Conservation (phyloP, 1,140 invertebrate species). For the Drosophila lowei region DNA sequence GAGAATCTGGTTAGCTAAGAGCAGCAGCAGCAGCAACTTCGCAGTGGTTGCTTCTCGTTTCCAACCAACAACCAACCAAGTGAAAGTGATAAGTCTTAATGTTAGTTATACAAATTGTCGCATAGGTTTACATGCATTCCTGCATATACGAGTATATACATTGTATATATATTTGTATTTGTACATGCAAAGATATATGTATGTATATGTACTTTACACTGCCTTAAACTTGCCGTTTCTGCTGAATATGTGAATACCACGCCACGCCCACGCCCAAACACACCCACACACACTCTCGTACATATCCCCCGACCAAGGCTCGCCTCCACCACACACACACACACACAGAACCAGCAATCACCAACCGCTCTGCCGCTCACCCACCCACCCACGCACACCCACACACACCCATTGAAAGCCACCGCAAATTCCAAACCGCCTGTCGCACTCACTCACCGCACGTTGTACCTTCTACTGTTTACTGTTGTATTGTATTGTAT, state of each 20-base stretch:
- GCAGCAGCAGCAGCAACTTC: slow-evolving; percentile 45
- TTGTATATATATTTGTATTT: slow-evolving; percentile 49
- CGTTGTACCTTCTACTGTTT: slow-evolving; percentile 76
- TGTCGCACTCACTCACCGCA: slow-evolving; percentile 78
- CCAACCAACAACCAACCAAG: slow-evolving; percentile 62
- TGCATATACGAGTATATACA: slow-evolving; percentile 24
- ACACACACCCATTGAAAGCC: slow-evolving; percentile 34
- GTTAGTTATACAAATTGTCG: slow-evolving; percentile 81
- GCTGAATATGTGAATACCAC: slow-evolving; percentile 76
- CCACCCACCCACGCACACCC: slow-evolving; percentile 34
- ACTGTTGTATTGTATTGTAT: slow-evolving; percentile 53
- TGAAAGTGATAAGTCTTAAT: slow-evolving; percentile 82
- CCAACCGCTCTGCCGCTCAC: slow-evolving; percentile 9
- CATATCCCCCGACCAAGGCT: slow-evolving; percentile 49
- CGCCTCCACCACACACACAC: slow-evolving; percentile 24
- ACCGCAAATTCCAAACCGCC: slow-evolving; percentile 52
- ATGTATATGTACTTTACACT: slow-evolving; percentile 75
- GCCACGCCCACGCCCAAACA: slow-evolving; percentile 15
- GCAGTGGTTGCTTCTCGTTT: slow-evolving; percentile 28
- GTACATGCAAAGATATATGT: slow-evolving; percentile 37
- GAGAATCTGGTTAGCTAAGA: slow-evolving; percentile 83
- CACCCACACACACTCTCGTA: slow-evolving; percentile 20
- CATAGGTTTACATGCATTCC: slow-evolving; percentile 67
- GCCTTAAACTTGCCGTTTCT: slow-evolving; percentile 81
- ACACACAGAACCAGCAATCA: slow-evolving; percentile 10